These are phyloP conservation scores for Zelostemma sp. DNA, from an alignment of 1,140 invertebrate species.

Conservation along the genomic window DNA sequence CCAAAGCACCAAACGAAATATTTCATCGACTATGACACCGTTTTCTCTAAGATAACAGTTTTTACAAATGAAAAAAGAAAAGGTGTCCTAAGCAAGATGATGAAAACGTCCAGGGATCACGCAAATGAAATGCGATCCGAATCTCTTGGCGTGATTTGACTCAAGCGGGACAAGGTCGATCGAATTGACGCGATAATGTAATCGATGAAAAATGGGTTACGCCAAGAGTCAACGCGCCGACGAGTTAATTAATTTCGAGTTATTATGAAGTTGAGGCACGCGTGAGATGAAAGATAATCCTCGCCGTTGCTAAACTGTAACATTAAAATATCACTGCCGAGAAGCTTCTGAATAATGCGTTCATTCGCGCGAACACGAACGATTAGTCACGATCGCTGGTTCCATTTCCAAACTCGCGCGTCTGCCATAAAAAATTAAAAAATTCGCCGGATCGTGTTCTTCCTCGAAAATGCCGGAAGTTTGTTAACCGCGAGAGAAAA, in stretches of 20 bases:
- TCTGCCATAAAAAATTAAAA: too few relatives aligned
- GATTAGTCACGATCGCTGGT: not conserved
- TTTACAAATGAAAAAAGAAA: too few relatives aligned
- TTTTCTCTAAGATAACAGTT: too few relatives aligned
- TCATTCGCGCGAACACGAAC: too few relatives aligned
- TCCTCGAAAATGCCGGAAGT: too few relatives aligned
- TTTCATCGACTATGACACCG: too few relatives aligned
- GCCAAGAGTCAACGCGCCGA: not conserved
- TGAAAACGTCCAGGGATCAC: constrained; percentile 26
- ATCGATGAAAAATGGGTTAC: constrained; percentile 20
- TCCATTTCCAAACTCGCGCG: too few relatives aligned
- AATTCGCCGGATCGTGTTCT: too few relatives aligned
- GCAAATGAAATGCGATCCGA: constrained; percentile 15
- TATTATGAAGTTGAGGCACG: not conserved
- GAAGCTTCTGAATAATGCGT: constrained; percentile 1
- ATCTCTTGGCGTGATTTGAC: not conserved
- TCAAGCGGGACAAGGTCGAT: not conserved
- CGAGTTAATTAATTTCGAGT: constrained; percentile 5
- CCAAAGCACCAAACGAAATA: too few relatives aligned
- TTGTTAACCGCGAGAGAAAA: too few relatives aligned
- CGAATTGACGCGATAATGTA: constrained; percentile 27
- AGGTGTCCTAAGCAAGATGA: too few relatives aligned
- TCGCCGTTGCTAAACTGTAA: not conserved
- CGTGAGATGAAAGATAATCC: not conserved
- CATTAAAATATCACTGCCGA: not conserved